Evolutionary conservation across 2,888 invertebrate genomes (phyloP).

Genomic region (Mesorhabditis sp.): DNA sequence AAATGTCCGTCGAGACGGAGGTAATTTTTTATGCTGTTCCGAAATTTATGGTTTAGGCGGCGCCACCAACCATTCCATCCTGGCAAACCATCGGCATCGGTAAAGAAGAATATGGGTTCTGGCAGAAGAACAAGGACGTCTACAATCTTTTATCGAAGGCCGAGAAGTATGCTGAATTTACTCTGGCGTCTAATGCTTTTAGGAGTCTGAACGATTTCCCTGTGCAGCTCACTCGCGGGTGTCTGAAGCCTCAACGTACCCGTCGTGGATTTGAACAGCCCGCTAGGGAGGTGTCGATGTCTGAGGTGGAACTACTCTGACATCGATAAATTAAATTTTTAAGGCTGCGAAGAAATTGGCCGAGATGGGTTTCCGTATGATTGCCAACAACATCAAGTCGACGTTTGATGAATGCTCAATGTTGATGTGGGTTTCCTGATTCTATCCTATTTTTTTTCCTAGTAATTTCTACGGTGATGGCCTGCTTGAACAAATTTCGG

Average conservation of each 20-base stretch:
- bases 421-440: neutral
- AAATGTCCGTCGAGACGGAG: neutral
- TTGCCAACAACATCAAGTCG: neutral
- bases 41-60: neutral
- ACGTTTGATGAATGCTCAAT: neutral
- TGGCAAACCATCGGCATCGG: conserved; percentile 10
- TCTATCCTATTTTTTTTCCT: neutral
- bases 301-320: neutral
- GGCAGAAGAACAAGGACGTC: conserved; percentile 24
- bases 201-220: neutral
- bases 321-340: neutral
- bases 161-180: conserved; percentile 7
- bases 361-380: neutral
- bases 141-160: conserved; percentile 20
- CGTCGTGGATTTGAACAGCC: neutral
- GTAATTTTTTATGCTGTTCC: neutral
- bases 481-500: conserved; percentile 23
- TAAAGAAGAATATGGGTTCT: conserved; percentile 28
- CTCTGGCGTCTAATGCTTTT: neutral
- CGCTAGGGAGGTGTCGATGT: neutral
- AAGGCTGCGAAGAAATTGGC: conserved; percentile 2
- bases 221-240: neutral
- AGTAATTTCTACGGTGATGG: conserved; percentile 13
- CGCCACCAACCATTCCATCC: conserved; percentile 2
- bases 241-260: conserved; percentile 1